Percentiles rank a stretch among this genome's conserved stretches.
phyloP scores from a whole-genome alignment of 2,797 vertebrate genomes.

The Amblyopsis hoosieri region DNA sequence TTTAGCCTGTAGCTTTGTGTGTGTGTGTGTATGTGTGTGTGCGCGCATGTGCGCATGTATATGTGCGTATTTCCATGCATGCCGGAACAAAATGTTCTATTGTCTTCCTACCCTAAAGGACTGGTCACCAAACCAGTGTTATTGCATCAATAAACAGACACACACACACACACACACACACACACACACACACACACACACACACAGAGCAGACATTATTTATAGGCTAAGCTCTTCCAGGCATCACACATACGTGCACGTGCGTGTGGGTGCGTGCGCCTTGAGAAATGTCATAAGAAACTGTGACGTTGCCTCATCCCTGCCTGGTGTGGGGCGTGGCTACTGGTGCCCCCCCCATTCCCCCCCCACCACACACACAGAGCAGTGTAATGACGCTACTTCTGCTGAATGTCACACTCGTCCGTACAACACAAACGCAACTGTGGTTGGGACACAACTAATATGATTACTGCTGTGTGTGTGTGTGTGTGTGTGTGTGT shows the following conservation, averaged over 20 bases:
- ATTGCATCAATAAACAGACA: background rate
- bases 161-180: slow-evolving; percentile 21
- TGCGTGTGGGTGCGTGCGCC: slow-evolving; percentile 46
- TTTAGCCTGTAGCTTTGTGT: too few relatives aligned
- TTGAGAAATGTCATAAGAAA: slow-evolving; percentile 69
- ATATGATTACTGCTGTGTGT: background rate
- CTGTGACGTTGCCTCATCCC: slow-evolving; percentile 29
- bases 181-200: slow-evolving; percentile 22
- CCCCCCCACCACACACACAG: too few relatives aligned
- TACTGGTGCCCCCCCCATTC: slow-evolving; percentile 15
- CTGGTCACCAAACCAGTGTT: too few relatives aligned
- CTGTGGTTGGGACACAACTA: background rate
- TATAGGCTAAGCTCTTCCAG: slow-evolving; percentile 51
- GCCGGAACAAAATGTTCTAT: background rate
- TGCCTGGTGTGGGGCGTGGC: slow-evolving; percentile 17
- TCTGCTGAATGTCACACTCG: too few relatives aligned
- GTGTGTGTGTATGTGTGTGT: background rate
- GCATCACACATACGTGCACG: slow-evolving; percentile 51
- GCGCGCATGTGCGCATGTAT: slow-evolving; percentile 12
- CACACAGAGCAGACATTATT: slow-evolving; percentile 50
- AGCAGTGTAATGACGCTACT: too few relatives aligned
- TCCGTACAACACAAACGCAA: too few relatives aligned
- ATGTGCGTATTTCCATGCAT: slow-evolving; percentile 3
- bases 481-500: slow-evolving; percentile 8
- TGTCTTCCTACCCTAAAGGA: too few relatives aligned